Evolutionary conservation across 1,140 invertebrate genomes (phyloP), one percentile per base, ranked within the genome.

Genomic region (Brachionus asplanchnoidis): DNA sequence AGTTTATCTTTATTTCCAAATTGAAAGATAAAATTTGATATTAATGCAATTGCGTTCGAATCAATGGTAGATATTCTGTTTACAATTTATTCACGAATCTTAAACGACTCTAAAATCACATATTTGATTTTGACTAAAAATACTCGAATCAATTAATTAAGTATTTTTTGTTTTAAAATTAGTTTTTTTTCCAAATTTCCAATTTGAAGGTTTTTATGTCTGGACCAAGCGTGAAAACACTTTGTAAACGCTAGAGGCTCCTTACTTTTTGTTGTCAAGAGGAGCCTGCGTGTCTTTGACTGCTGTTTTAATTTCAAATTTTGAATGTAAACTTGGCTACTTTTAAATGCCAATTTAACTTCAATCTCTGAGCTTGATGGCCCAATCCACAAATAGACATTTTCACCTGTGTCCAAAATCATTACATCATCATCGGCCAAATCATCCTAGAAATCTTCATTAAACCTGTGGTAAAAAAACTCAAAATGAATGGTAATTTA

Each of bases 351-450:
- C 26, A 99, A 90, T 91, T 99, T 99, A 68, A 98, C 96, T 92
- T 99, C 97, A 7, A 99, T 97, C 92, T 99, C 97, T 85, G 95
- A 97, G 87, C 95, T 97, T 86, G 94, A 93, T 78, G 95, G 93
- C 8, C 98, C 98, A 66, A 99, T 92, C 98, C 98, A 99, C 28
- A 99, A 91, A 91, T 97, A 99, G 56, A 99, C 95, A 90, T 98
- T 95, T 87, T 96, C 94, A 1, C 98, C 98, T 89, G 97, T 99
- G 90, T 99, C 98, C 83, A 99, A 90, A 85, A 99, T 96, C 98
- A 99, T 99, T 11, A 99, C 98, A 90, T 99, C 97, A 89, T 99
- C 97, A 91, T 99, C 97, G 36, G 97, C 97, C 86, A 99, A 91
- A 91, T 99, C 98, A 90, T 99, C 98, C 66, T 68, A 8, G 23